Evolutionary conservation across 2,113 vertebrate genomes (phyloP).

Genomic region (Struthidea cinerea): DNA sequence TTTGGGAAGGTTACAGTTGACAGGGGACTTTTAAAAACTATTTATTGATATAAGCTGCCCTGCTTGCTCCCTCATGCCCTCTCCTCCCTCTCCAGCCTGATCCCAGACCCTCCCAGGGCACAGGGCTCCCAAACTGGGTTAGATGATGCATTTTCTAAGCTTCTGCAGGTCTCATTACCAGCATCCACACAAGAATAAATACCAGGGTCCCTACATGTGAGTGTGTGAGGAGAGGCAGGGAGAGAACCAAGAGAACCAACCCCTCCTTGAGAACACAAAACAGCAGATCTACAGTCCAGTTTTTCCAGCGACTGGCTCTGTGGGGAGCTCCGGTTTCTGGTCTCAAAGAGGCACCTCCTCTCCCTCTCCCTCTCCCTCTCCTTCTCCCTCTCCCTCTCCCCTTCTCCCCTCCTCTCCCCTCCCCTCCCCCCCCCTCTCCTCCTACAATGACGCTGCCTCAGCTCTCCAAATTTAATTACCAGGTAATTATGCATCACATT

Average conservation of each 20-base stretch:
- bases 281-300: background rate
- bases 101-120: background rate
- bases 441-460: background rate
- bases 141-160: background rate
- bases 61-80: background rate
- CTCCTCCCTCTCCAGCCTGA: background rate
- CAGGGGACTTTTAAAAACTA: too few species aligned
- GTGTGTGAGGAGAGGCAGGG: background rate
- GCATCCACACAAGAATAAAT: background rate
- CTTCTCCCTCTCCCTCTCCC: too few species aligned
- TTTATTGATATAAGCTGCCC: background rate
- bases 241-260: background rate
- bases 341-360: background rate
- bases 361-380: background rate
- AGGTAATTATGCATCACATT: background rate
- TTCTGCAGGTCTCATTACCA: background rate
- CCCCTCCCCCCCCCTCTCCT: background rate
- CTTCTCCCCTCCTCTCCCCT: background rate
- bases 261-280: background rate
- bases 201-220: background rate
- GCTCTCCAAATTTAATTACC: conserved; percentile 46
- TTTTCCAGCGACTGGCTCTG: background rate
- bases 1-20: background rate
- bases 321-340: background rate
- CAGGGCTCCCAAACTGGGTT: background rate